Evolutionary conservation across 2,113 vertebrate genomes (phyloP), one percentile per base, ranked within the genome.

Genomic region (Odontophorus gujanensis): DNA sequence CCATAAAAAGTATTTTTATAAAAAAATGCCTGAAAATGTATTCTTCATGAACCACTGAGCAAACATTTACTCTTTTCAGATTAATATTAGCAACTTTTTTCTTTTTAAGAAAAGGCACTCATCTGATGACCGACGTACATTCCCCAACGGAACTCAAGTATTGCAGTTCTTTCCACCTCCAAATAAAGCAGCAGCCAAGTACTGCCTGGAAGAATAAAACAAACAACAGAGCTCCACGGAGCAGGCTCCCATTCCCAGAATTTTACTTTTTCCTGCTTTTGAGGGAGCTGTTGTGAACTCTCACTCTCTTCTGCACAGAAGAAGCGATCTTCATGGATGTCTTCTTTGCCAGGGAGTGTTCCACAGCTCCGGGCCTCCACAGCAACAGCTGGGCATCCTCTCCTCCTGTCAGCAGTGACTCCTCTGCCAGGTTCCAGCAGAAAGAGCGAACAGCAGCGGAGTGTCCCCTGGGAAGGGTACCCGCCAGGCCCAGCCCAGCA

Each of bases 351-450:
- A 94, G 40, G 28, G 72, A 94, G 48, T 97, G 96, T 87, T 98
- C 98, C 86, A 95, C 91, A 47, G 97, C 97, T 92, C 98, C 96
- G 0, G 98, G 97, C 97, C 98, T 99, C 99, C 99, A 99, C 40
- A 98, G 98, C 93, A 99, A 94, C 95, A 99, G 96, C 95, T 98
- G 98, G 28, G 98, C 98, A 50, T 99, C 99, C 96, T 99, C 99
- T 17, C 99, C 99, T 3, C 98, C 99, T 0, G 98, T 99, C 94
- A 99, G 80, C 91, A 99, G 95, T 62, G 97, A 97, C 73, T 97
- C 97, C 32, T 95, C 97, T 1, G 48, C 69, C 9, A 66, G 38
- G 80, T 98, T 97, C 99, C 99, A 99, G 94, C 85, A 97, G 95
- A 99, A 99, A 77, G 98, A 99, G 76, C 99, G 98, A 20, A 99